A percentile compares a stretch with the other conserved stretches of the same genome.
Evolutionary conservation across 2,113 vertebrate genomes (phyloP).

Genomic region (Trochalopteron elliotii): DNA sequence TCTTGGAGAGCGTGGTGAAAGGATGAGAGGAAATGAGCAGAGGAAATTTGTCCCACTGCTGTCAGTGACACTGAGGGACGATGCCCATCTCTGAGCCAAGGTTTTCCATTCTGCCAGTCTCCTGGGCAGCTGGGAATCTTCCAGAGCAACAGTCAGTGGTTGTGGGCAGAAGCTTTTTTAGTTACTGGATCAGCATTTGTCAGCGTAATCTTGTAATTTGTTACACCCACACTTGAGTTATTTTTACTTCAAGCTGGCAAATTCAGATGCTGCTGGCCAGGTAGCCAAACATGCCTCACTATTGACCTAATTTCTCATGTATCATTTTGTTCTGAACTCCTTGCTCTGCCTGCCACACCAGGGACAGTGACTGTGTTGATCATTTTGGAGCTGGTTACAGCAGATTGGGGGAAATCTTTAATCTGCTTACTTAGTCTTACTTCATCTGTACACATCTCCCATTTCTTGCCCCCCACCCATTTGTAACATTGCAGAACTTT

Average conservation of each 20-base stretch:
- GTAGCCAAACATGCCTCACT: background rate
- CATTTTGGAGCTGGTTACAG: background rate
- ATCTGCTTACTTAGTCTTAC: background rate
- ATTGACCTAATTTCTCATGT: background rate
- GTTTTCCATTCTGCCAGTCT: background rate
- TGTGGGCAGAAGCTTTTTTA: background rate
- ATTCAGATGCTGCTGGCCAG: background rate
- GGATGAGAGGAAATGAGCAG: background rate
- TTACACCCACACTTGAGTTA: background rate
- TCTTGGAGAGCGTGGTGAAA: background rate
- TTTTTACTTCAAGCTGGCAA: background rate
- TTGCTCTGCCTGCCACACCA: background rate
- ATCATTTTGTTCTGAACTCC: accelerated
- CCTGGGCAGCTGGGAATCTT: background rate
- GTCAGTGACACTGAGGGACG: accelerated
- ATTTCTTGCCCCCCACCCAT: accelerated
- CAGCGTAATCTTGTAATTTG: background rate
- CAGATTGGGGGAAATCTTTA: background rate
- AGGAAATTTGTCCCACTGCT: background rate
- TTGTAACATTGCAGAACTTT: background rate
- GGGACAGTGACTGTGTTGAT: background rate
- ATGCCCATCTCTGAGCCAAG: background rate
- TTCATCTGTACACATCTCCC: background rate
- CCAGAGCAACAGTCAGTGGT: background rate
- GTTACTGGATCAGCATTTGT: background rate